Evolutionary conservation across 2,113 vertebrate species (phyloP).

Genomic region (Calypte anna): DNA sequence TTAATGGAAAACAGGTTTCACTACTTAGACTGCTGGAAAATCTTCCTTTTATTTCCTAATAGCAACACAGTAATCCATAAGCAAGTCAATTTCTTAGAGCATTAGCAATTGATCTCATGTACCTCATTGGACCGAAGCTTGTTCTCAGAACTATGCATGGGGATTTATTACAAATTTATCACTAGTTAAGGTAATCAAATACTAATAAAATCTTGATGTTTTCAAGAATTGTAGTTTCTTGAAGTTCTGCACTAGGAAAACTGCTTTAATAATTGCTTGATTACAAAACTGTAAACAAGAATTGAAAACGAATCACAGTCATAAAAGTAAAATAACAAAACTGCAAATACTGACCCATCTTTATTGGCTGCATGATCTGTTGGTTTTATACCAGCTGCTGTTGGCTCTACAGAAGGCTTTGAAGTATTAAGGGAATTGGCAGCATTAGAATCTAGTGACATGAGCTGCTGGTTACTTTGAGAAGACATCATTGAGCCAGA

Average conservation of each 20-base stretch:
- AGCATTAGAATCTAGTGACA: conserved; percentile 87
- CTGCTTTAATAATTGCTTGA: not conserved
- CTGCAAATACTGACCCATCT: conserved; percentile 81
- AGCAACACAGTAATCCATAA: not conserved
- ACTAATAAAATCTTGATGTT: not conserved
- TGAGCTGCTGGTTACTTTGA: conserved; percentile 87
- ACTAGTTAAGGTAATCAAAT: not conserved
- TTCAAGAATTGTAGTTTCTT: not conserved
- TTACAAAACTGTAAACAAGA: not conserved
- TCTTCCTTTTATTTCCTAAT: not conserved
- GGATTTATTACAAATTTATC: not conserved
- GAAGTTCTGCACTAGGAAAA: not conserved
- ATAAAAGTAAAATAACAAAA: not conserved
- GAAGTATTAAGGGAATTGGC: conserved; percentile 82
- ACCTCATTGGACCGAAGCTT: not conserved
- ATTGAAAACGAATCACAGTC: not conserved
- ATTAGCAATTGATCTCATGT: not conserved
- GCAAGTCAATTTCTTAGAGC: not conserved
- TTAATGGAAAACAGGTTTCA: not conserved
- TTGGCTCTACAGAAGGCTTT: conserved; percentile 83
- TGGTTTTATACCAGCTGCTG: conserved; percentile 79
- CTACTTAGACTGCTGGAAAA: not conserved
- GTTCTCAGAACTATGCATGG: not conserved
- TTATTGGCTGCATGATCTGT: conserved; percentile 84
- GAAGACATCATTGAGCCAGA: conserved; percentile 90